Evolutionary conservation across 2,113 vertebrate genomes (phyloP).

Genomic region (Podarcis raffonei): DNA sequence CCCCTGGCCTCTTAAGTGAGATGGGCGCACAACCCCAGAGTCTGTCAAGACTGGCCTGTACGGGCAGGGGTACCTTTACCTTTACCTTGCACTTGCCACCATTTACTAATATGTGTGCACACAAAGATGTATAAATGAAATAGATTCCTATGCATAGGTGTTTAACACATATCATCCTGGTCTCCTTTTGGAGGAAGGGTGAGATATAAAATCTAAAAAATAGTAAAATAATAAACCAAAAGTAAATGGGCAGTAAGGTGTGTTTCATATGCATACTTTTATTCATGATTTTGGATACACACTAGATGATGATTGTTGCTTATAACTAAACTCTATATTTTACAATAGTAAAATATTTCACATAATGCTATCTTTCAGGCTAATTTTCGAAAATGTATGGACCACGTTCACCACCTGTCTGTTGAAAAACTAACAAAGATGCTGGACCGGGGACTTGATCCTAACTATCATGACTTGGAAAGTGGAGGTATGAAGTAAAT

Average conservation of each 20-base stretch:
- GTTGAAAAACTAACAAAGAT: conserved; percentile 90
- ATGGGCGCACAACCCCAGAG: too few species aligned
- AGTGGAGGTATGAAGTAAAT: conserved; percentile 83
- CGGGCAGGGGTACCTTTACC: too few species aligned
- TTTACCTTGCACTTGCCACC: neutral
- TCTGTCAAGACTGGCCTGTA: too few species aligned
- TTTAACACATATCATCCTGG: too few species aligned
- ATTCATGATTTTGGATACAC: neutral
- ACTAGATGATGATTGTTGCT: neutral
- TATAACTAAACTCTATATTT: neutral
- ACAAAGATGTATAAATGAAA: neutral
- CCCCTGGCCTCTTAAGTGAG: too few species aligned
- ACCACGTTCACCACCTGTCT: conserved; percentile 86
- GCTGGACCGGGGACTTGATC: conserved; percentile 92
- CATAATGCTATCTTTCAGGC: conserved; percentile 73
- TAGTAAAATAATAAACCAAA: neutral
- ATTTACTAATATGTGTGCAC: neutral
- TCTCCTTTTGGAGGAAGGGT: neutral
- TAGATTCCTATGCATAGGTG: too few species aligned
- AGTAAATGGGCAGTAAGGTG: neutral
- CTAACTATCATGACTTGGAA: conserved; percentile 93
- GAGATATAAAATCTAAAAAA: too few species aligned
- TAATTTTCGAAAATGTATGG: conserved; percentile 93
- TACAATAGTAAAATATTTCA: neutral
- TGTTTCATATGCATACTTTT: neutral